Base-by-base conservation (phyloP, 2,797 vertebrate genomes). In the Discoglossus pictus region DNA sequence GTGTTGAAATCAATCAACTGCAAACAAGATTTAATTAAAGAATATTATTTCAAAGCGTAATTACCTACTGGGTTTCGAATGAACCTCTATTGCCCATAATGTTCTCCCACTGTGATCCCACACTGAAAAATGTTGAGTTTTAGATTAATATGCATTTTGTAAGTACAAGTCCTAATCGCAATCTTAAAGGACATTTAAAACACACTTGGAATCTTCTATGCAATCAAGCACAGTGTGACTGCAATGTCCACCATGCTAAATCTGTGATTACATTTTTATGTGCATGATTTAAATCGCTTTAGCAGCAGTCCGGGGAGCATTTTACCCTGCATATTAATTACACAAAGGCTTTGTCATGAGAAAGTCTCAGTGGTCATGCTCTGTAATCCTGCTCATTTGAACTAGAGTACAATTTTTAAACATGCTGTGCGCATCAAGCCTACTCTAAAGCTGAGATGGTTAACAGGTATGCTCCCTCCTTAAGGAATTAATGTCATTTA, bases 21-120 rank as follows among this genome's bases (percentile, higher is more conserved):
- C 94, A 94, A 97, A 94, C 92, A 93, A 90, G 93, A 94, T 97
- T 95, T 96, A 93, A 95, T 94, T 95, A 95, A 90, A 89, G 92
- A 93, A 94, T 96, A 95, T 96, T 91, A 95, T 96, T 95, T 94
- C 91, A 95, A 96, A 95, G 92, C 93, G 90, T 94, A 97, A 97
- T 95, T 98, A 94, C 95, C 94, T 93, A 94, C 92, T 93, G 93
- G 94, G 93, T 94, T 93, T 94, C 93, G 93, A 98, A 97, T 98
- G 91, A 96, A 95, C 92, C 87, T 94, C 88, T 84, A 93, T 90
- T 90, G 91, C 91, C 91, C 89, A 85, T 83, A 82, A 88, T 82
- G 89, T 93, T 90, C 89, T 93, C 95, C 95, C 87, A 95, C 94
- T 94, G 94, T 86, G 94, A 90, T 87, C 84, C 86, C 89, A 90